phyloP scores from a whole-genome alignment of 2,797 vertebrate species.

The Apodemus agrarius region DNA sequence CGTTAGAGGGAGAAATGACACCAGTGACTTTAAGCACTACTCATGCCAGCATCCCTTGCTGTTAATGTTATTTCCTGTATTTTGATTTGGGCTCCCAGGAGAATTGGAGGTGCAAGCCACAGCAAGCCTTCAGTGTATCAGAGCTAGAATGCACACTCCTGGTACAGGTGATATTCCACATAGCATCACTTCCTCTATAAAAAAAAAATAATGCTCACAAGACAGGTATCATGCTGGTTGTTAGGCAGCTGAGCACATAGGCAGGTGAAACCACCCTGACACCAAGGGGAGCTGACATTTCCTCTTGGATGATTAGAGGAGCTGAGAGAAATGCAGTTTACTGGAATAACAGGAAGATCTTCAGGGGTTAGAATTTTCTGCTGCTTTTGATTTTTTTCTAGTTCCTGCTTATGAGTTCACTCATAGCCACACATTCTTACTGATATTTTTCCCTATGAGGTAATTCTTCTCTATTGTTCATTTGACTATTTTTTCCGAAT shows the following conservation, averaged over 20 bases:
- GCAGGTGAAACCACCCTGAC: background rate
- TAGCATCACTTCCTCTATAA: background rate
- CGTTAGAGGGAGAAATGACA: background rate
- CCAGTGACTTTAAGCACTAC: background rate
- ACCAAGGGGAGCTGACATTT: background rate
- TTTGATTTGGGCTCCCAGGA: background rate
- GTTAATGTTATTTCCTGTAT: background rate
- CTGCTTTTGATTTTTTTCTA: constrained; percentile 1
- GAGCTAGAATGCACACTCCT: background rate
- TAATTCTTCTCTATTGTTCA: background rate
- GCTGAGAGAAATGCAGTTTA: background rate
- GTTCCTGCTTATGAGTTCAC: background rate
- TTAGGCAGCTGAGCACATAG: background rate
- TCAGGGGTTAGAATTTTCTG: constrained; percentile 17
- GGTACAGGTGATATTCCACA: too few species aligned
- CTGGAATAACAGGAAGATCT: background rate
- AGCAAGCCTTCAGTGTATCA: background rate
- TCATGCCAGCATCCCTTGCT: background rate
- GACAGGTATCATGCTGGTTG: background rate
- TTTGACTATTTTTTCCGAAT: background rate
- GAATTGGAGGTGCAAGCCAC: too few species aligned
- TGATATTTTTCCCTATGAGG: background rate
- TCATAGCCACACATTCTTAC: background rate
- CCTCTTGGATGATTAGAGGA: background rate
- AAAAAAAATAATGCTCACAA: background rate